Evolutionary conservation across 1,140 invertebrate species (phyloP), one percentile per base, ranked within the genome.

Genomic region (Cyclina sinensis): DNA sequence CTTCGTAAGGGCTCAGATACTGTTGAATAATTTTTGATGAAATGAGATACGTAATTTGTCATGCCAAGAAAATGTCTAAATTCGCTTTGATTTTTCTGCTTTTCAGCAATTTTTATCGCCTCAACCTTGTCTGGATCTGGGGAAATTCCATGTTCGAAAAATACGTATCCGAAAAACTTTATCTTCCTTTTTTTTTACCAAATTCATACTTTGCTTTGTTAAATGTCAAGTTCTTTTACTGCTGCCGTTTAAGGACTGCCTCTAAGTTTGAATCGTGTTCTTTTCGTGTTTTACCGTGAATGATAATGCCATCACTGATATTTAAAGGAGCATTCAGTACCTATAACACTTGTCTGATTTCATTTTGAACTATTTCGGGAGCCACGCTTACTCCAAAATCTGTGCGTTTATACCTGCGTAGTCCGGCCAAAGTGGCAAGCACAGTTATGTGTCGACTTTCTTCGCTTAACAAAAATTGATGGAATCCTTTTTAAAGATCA

Each of bases 151-250:
- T 7, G 37, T 62, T 65, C 30, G 11, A 32, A 62, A 43, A 82
- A 82, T 46, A 68, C 62, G 27, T 43, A 46, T 39, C 59, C 37
- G 11, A 68, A 68, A 24, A 80, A 80, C 21, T 24, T 0, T 0
- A 80, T 24, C 37, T 24, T 54, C 0, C 30, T 32, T n/a, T n/a
- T n/a, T n/a, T n/a, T 57, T 80, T 0, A 2, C 80, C 80, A 30
- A 89, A 91, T 37, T 86, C 37, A 32, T 82, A 89, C 39, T 86
- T 89, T n/a, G 7, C 0, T 70, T 37, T 65, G 54, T 90, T 90
- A 18, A 87, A 18, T 18, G 84, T 90, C 30, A 90, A 37, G 35
- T 83, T 57, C 11, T 27, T 35, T 32, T 83, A 84, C 1, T 43
- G 9, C 0, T 82, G 37, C 9, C 85, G 21, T 18, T 68, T 0